Conservation (phyloP, 2,113 vertebrate genomes). For the Seriola dumerili region DNA sequence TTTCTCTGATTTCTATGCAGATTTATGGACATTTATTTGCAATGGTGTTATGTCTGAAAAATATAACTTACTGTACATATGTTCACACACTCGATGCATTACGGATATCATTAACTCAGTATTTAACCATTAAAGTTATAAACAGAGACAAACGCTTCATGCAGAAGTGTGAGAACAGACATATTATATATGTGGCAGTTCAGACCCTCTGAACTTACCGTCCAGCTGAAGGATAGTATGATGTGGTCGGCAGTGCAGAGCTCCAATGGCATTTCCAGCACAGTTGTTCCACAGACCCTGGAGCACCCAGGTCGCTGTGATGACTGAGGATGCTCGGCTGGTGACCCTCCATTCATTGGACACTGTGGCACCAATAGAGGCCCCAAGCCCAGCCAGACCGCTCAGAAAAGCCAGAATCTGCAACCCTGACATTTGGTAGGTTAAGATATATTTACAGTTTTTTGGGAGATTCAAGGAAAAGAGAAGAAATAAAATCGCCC, state of each 20-base stretch:
- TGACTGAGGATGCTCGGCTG: constrained; percentile 93
- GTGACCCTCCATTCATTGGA: constrained; percentile 96
- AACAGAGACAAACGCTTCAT: background rate
- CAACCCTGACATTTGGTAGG: constrained; percentile 84
- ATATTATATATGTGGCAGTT: background rate
- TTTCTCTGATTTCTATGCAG: too few species aligned
- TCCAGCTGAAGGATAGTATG: constrained; percentile 91
- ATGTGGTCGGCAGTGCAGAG: constrained; percentile 92
- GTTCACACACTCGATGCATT: background rate
- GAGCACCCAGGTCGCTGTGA: constrained; percentile 95
- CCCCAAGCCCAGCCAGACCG: constrained; percentile 89
- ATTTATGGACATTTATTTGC: too few species aligned
- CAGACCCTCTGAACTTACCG: constrained; percentile 82
- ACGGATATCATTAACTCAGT: background rate
- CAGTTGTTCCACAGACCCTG: constrained; percentile 97
- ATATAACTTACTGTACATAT: too few species aligned
- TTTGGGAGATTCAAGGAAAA: constrained; percentile 30
- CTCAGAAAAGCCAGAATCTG: constrained; percentile 91
- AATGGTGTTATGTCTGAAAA: too few species aligned
- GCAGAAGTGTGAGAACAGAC: background rate
- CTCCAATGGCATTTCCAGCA: constrained; percentile 92
- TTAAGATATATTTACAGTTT: constrained; percentile 29
- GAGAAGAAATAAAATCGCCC: constrained; percentile 47
- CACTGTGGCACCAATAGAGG: constrained; percentile 88
- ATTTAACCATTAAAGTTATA: background rate